Percentiles rank a stretch among this genome's conserved stretches.
Evolutionary conservation across 2,113 vertebrate genomes (phyloP).

Genomic region (Leptodactylus fuscus): DNA sequence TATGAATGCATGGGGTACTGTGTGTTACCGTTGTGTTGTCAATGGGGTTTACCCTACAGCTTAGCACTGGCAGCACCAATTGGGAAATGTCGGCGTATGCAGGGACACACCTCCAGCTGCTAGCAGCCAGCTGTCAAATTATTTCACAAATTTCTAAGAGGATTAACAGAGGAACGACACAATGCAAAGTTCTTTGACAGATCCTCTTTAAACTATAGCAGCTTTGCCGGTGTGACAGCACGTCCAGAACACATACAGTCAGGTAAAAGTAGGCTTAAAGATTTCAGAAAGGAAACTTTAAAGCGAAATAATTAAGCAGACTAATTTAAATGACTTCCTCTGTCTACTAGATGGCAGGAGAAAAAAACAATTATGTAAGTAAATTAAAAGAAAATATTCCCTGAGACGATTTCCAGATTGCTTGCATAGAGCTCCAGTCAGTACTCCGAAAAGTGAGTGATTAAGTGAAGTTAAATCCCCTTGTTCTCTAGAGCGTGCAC

Average conservation of each 20-base stretch:
- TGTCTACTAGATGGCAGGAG: conserved; percentile 12
- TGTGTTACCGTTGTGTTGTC: too few species aligned
- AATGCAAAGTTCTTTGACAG: too few species aligned
- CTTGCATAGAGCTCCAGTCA: conserved; percentile 35
- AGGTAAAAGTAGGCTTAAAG: neutral
- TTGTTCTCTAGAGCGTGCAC: conserved; percentile 35
- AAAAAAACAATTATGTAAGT: conserved; percentile 50
- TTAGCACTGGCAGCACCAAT: too few species aligned
- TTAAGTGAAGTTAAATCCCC: conserved; percentile 45
- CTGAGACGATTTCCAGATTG: conserved; percentile 42
- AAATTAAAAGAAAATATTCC: conserved; percentile 49
- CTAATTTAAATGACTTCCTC: conserved; percentile 31
- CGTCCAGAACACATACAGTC: neutral
- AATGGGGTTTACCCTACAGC: too few species aligned
- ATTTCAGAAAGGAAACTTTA: conserved; percentile 15
- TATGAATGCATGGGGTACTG: too few species aligned
- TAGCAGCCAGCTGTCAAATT: too few species aligned
- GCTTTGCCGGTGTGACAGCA: neutral
- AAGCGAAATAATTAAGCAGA: conserved; percentile 34
- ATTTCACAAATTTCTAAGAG: too few species aligned
- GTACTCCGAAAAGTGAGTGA: conserved; percentile 43
- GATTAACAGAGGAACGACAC: too few species aligned
- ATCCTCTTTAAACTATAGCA: too few species aligned
- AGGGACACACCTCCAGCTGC: too few species aligned
- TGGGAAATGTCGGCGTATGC: too few species aligned